Evolutionary conservation across 1,140 invertebrate genomes (phyloP), one percentile per base, ranked within the genome.

Genomic region (Samia ricini): DNA sequence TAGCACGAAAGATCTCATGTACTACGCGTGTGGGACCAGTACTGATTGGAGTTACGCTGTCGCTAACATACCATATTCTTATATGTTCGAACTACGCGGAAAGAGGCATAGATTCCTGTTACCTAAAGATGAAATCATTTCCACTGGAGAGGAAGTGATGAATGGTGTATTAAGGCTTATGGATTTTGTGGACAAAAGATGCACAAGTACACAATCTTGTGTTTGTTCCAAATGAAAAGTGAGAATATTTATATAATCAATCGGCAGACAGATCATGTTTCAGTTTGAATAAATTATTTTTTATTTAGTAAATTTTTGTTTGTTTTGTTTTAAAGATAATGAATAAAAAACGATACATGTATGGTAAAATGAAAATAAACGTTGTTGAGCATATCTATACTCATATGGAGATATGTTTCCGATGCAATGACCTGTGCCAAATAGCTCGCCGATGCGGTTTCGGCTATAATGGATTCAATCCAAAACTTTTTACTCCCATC

Each of bases 81-180:
- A 93, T 67, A 93, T 94, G 61, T 84, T 95, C 20, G 95, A 96
- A 79, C 86, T 96, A n/a, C 88, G 95, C 3, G 93, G 94, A 10
- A 88, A 88, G 59, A 76, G 81, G 8, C 77, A 89, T 19, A 94
- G 95, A 6, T 97, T 97, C 73, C 55, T 95, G 1, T 85, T 96
- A 8, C 95, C 95, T 0, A 92, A 93, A 48, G 80, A 89, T 24
- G 92, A 94, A 72, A 96, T 96, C 48, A 70, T 92, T 4, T 89
- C 92, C 0, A 94, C 94, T 7, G 92, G 91, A 1, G 66, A 88
- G 49, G 94, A 95, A 85, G 92, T 92, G 0, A 93, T 94, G 72
- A 91, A 92, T 59, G 94, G 93, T 1, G 79, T 95, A 6, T 62
- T 93, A 1, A 91, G 89, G n/a, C 90, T 95, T 42, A 91, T 94